Conservation (phyloP, 2,888 invertebrate species). For the Cantharis rustica region DNA sequence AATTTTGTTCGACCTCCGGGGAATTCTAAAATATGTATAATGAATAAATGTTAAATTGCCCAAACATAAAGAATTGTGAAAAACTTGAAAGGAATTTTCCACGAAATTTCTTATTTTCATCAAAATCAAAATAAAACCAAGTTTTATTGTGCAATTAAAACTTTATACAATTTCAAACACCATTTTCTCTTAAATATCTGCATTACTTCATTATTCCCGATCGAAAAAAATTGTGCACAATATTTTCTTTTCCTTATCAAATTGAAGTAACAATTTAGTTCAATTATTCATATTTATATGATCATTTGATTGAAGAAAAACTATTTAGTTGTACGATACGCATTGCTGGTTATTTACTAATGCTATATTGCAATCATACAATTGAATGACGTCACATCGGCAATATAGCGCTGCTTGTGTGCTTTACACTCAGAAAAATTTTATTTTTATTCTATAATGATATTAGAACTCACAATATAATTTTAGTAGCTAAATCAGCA, state of each 20-base stretch:
- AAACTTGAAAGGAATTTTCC: background rate
- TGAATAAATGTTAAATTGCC: background rate
- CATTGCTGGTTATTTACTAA: background rate
- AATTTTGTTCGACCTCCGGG: constrained; percentile 16
- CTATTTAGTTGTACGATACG: background rate
- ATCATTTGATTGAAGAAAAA: background rate
- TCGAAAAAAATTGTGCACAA: background rate
- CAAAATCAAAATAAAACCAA: background rate
- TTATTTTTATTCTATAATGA: too few relatives aligned
- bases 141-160: background rate
- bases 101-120: background rate
- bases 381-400: background rate
- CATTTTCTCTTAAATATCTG: background rate
- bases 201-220: background rate
- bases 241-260: too few relatives aligned
- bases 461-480: too few relatives aligned
- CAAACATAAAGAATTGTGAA: background rate
- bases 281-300: background rate
- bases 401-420: background rate
- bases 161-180: background rate
- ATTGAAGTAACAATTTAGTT: background rate
- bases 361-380: background rate
- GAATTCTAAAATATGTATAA: background rate
- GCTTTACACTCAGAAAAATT: background rate
- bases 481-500: too few relatives aligned